Conservation (phyloP, 2,888 invertebrate species). For the Sminthurinus aureus region DNA sequence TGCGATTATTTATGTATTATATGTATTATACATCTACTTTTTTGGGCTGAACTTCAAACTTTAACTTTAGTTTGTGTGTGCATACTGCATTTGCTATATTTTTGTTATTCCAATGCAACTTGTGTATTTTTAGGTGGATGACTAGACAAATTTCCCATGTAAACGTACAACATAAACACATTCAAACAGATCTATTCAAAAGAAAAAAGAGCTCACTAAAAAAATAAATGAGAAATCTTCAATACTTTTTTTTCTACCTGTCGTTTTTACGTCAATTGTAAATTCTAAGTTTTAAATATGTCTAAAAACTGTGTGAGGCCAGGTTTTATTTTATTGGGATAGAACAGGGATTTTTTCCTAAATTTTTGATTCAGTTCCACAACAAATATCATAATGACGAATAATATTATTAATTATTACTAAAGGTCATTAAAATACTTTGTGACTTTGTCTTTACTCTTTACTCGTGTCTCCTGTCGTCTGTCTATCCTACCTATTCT, state of each 20-base stretch:
- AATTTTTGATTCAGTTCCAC: neutral
- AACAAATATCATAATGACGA: neutral
- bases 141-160: conserved; percentile 23
- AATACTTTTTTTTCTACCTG: too few species aligned
- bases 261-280: too few species aligned
- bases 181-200: too few species aligned
- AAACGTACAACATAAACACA: neutral
- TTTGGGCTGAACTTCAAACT: neutral
- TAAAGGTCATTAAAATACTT: neutral
- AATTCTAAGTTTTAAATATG: too few species aligned
- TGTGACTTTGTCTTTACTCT: too few species aligned
- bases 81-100: neutral
- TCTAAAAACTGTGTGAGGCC: too few species aligned
- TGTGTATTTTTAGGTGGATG: neutral
- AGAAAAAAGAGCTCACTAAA: neutral
- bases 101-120: neutral
- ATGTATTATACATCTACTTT: neutral
- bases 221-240: neutral
- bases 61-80: neutral
- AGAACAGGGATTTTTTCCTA: too few species aligned
- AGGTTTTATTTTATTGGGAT: too few species aligned
- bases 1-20: too few species aligned
- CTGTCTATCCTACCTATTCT: too few species aligned
- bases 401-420: neutral
- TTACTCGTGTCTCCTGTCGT: too few species aligned